phyloP scores from a whole-genome alignment of 1,140 invertebrate species.

The Gerris buenoi region DNA sequence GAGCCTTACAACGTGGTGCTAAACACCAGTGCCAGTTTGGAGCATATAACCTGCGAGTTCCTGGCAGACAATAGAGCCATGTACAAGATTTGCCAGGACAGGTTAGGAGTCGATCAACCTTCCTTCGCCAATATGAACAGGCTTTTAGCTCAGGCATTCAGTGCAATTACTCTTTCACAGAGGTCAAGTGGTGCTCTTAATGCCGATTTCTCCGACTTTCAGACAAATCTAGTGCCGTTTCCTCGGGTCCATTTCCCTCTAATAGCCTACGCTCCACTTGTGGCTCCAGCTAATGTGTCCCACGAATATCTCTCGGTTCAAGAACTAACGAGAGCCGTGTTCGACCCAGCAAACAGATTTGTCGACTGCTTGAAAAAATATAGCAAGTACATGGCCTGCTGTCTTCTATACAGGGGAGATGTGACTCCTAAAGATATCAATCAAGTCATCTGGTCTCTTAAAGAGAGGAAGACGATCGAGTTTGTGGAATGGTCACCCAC shows the following conservation, averaged over 20 bases:
- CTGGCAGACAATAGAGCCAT: slow-evolving; percentile 81
- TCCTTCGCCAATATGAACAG: slow-evolving; percentile 58
- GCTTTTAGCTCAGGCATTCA: slow-evolving; percentile 48
- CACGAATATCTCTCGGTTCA: slow-evolving; percentile 34
- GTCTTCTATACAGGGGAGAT: slow-evolving; percentile 41
- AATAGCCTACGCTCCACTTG: slow-evolving; percentile 38
- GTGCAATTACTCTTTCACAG: slow-evolving; percentile 41
- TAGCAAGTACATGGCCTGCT: slow-evolving; percentile 43
- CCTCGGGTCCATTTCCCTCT: slow-evolving; percentile 38
- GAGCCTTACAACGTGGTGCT: slow-evolving; percentile 75
- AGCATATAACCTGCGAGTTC: slow-evolving; percentile 63
- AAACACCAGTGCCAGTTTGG: slow-evolving; percentile 58
- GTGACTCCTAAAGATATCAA: slow-evolving; percentile 43
- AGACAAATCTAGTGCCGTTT: slow-evolving; percentile 44
- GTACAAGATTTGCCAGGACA: slow-evolving; percentile 45
- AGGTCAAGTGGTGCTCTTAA: slow-evolving; percentile 57
- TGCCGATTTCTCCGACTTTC: slow-evolving; percentile 48
- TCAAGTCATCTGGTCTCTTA: slow-evolving; percentile 37
- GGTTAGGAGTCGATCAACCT: slow-evolving; percentile 37
- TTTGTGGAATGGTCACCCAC: slow-evolving; percentile 35
- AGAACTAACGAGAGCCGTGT: slow-evolving; percentile 32
- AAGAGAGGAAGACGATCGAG: slow-evolving; percentile 26
- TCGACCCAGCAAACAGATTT: slow-evolving; percentile 37
- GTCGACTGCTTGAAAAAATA: slow-evolving; percentile 37
- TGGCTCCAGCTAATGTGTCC: slow-evolving; percentile 36